These are phyloP conservation scores for Indri indri DNA, from an alignment of 2,113 vertebrate species.

Conservation along the genomic window DNA sequence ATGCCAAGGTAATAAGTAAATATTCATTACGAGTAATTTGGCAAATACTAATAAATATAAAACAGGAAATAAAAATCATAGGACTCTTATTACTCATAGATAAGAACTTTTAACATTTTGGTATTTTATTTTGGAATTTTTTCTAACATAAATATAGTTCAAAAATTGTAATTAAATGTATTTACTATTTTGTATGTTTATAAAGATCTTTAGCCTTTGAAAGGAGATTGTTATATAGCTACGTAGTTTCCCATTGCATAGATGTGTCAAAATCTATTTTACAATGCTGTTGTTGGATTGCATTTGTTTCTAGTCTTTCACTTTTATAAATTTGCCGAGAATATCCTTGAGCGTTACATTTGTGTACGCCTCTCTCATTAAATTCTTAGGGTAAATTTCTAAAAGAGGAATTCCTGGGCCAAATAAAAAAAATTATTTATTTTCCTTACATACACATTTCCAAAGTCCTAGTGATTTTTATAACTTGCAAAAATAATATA, in stretches of 20 bases:
- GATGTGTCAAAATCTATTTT: neutral
- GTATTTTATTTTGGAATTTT: neutral
- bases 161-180: neutral
- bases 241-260: neutral
- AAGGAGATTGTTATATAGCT: neutral
- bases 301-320: neutral
- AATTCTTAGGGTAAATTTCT: neutral
- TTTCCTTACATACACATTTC: neutral
- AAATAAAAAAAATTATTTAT: neutral
- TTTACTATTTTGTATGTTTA: neutral
- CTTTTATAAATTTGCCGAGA: constrained; percentile 25
- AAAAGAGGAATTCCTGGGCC: neutral
- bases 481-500: constrained; percentile 25
- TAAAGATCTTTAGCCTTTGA: neutral
- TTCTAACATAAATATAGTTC: neutral
- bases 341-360: neutral
- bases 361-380: constrained; percentile 38
- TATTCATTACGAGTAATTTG: constrained; percentile 10
- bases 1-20: neutral
- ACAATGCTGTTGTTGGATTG: neutral
- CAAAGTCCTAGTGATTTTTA: constrained; percentile 23
- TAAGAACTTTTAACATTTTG: neutral
- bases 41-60: neutral
- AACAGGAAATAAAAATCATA: neutral
- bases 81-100: neutral